Conservation (phyloP, 2,113 vertebrate genomes). For the Melanerpes aurifrons region DNA sequence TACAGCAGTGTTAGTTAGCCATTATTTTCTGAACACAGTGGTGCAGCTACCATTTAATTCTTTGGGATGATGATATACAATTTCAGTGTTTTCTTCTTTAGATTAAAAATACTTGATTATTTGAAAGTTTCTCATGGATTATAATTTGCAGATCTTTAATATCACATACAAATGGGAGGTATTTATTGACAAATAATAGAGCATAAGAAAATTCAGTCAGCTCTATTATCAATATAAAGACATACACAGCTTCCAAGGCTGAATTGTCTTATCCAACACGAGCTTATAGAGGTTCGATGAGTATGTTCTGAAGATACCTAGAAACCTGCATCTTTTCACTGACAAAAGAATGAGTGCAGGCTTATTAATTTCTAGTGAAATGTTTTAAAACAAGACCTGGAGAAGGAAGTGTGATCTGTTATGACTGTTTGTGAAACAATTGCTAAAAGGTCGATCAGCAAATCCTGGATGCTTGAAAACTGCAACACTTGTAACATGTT, state of each 20-base stretch:
- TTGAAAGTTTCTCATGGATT: background rate
- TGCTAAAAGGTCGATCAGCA: background rate
- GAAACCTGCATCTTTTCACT: background rate
- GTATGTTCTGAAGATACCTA: background rate
- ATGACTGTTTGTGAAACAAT: background rate
- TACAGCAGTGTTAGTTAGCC: background rate
- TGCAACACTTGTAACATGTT: background rate
- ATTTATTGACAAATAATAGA: background rate
- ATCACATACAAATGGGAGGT: background rate
- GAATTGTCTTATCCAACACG: background rate
- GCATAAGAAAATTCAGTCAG: background rate
- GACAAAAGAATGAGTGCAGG: background rate
- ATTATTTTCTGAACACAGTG: background rate
- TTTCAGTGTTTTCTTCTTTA: background rate
- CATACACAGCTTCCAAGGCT: background rate
- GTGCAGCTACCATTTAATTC: background rate
- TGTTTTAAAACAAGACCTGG: background rate
- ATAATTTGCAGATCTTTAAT: background rate
- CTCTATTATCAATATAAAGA: background rate
- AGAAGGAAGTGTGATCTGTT: background rate
- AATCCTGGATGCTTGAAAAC: constrained; percentile 9
- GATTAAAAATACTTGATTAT: background rate
- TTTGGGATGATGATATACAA: background rate
- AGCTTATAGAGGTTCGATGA: background rate
- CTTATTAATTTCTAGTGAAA: background rate